Conservation (phyloP, 37 sponge, comb jelly and placozoan genomes). For the Bolinopsis microptera region DNA sequence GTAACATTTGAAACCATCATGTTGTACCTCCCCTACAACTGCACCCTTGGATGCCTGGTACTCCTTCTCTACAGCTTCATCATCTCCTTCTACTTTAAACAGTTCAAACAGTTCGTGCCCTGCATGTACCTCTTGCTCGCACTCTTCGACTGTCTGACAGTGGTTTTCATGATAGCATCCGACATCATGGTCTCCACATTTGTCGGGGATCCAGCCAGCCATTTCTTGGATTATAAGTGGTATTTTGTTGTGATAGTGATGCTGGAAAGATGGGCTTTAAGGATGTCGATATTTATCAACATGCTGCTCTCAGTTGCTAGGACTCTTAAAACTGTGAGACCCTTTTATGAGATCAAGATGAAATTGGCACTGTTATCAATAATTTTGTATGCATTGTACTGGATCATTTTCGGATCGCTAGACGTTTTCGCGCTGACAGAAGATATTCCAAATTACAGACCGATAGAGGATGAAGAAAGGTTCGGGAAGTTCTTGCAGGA, state of each 20-base stretch:
- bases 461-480: not conserved
- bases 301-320: not conserved
- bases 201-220: not conserved
- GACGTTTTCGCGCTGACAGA: not conserved
- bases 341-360: not conserved
- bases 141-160: not conserved
- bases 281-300: not conserved
- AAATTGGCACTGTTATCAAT: not conserved
- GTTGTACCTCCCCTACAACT: not conserved
- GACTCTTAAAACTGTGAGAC: not conserved
- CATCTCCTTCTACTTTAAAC: not conserved
- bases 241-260: not conserved
- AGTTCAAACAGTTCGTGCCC: not conserved
- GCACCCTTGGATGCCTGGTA: not conserved
- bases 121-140: not conserved
- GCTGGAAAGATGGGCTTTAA: not conserved
- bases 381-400: not conserved
- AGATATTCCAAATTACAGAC: not conserved
- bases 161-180: not conserved
- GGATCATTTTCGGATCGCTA: not conserved
- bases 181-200: not conserved
- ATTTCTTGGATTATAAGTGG: not conserved
- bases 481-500: not conserved
- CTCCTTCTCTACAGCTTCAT: not conserved
- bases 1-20: not conserved